Conservation (phyloP, 2,888 invertebrate genomes). For the Eilema depressum region DNA sequence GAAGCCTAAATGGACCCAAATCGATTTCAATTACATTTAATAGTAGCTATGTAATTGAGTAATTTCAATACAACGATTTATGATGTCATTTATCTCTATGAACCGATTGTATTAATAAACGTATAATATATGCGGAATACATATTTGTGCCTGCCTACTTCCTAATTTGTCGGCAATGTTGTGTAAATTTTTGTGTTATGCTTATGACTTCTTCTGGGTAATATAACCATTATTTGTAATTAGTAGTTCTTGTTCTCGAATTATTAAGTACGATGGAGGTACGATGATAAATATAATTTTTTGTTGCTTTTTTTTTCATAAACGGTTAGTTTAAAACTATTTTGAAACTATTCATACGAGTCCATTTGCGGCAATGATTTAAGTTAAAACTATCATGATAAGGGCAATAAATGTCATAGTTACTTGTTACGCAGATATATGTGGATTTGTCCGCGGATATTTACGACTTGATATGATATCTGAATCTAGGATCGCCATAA, state of each 20-base stretch:
- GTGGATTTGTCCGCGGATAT: neutral
- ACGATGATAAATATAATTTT: neutral
- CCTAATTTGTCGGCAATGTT: constrained; percentile 4
- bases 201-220: neutral
- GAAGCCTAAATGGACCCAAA: constrained; percentile 29
- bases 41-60: constrained; percentile 47
- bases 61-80: constrained; percentile 51
- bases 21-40: constrained; percentile 50
- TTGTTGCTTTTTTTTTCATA: too few relatives aligned
- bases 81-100: constrained; percentile 11
- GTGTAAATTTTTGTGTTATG: neutral
- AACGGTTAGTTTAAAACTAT: neutral
- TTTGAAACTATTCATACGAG: too few relatives aligned
- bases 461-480: neutral
- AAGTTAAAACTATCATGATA: neutral
- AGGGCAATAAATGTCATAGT: constrained; percentile 1
- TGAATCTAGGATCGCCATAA: neutral
- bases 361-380: neutral
- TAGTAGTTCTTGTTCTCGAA: constrained; percentile 4
- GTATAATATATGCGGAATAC: constrained; percentile 4
- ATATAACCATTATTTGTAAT: constrained; percentile 3
- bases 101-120: constrained; percentile 5
- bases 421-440: neutral
- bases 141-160: neutral
- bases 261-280: neutral